Conservation (phyloP, 2,888 invertebrate species). For the Teinopalpus imperialis region DNA sequence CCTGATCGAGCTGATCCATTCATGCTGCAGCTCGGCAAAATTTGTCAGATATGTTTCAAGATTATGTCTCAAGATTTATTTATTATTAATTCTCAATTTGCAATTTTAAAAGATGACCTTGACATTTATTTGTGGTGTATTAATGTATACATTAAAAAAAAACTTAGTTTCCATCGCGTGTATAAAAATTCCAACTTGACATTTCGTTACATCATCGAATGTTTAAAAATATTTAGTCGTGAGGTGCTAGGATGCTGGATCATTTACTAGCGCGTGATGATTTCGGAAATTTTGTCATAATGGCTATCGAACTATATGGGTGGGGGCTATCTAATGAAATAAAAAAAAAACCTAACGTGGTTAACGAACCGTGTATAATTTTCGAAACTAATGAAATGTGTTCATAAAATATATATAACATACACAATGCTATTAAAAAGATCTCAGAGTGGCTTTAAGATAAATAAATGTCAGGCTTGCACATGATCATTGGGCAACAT, state of each 20-base stretch:
- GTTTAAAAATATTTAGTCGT: conserved; percentile 6
- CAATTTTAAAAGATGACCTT: too few species aligned
- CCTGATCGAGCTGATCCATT: too few species aligned
- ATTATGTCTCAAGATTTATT: too few species aligned
- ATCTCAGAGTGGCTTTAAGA: conserved; percentile 10
- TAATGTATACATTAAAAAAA: background rate
- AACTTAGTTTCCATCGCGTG: background rate
- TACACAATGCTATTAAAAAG: too few species aligned
- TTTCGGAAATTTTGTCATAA: conserved; percentile 5
- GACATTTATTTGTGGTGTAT: too few species aligned
- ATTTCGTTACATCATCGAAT: conserved; percentile 8
- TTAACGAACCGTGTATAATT: background rate
- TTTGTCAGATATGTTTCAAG: too few species aligned
- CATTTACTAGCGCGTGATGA: conserved; percentile 19
- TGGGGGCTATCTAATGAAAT: background rate
- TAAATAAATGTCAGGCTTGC: background rate
- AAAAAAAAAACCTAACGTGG: background rate
- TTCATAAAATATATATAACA: background rate
- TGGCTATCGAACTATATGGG: conserved; percentile 12
- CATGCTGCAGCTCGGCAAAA: too few species aligned
- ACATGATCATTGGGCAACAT: too few species aligned
- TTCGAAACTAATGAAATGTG: conserved; percentile 1
- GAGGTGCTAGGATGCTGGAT: conserved; percentile 23
- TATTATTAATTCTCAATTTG: too few species aligned
- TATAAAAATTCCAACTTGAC: conserved; percentile 19